These are phyloP conservation scores for Lipotes vexillifer DNA, from an alignment of 2,113 vertebrate genomes.

Conservation along the genomic window DNA sequence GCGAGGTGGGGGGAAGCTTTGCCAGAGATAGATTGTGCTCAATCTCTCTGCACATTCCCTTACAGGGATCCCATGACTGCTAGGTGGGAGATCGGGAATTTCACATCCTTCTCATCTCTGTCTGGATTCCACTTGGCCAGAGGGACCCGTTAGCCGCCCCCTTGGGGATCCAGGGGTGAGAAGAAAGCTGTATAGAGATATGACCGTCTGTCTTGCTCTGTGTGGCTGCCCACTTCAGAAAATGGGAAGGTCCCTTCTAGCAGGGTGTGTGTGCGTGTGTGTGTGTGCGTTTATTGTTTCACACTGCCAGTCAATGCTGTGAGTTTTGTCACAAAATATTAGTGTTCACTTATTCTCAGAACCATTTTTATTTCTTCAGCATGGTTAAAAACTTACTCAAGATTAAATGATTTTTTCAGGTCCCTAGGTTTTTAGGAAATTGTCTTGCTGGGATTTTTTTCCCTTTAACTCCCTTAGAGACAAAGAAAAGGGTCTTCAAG, in stretches of 20 bases:
- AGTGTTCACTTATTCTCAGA: not conserved
- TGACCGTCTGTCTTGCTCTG: not conserved
- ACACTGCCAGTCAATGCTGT: not conserved
- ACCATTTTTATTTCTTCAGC: not conserved
- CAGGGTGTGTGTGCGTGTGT: not conserved
- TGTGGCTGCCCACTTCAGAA: not conserved
- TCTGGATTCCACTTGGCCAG: not conserved
- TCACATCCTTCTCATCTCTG: not conserved
- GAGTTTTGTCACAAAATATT: not conserved
- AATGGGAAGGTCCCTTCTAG: not conserved
- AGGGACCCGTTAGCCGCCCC: not conserved
- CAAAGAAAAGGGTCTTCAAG: slow-evolving; percentile 8
- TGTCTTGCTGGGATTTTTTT: not conserved
- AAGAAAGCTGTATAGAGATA: not conserved
- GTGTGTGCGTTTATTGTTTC: not conserved
- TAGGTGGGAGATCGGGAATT: not conserved
- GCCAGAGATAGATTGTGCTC: not conserved
- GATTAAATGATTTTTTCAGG: not conserved
- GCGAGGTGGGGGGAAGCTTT: not conserved
- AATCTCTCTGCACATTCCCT: not conserved
- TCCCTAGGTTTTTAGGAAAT: not conserved
- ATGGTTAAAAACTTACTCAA: not conserved
- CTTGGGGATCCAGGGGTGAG: not conserved
- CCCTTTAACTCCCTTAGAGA: not conserved
- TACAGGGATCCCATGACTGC: not conserved